Evolutionary conservation across 2,888 invertebrate species (phyloP).

Genomic region (Lydus trimaculatus): DNA sequence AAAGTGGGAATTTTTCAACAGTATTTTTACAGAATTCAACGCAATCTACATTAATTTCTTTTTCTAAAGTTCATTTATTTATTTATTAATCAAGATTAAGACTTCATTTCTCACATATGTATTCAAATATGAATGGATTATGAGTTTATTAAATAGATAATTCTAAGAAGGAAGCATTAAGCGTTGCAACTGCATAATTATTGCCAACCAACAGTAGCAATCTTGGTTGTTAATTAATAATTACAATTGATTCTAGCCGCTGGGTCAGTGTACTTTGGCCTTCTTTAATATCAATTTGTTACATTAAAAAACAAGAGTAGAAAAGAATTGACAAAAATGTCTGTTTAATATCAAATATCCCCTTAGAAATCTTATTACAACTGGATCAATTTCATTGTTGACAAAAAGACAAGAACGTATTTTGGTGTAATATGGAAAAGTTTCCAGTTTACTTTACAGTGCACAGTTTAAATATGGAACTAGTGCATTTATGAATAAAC

Average conservation of each 20-base stretch:
- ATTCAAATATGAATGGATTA: conserved; percentile 21
- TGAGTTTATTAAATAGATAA: conserved; percentile 26
- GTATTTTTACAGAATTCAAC: not conserved
- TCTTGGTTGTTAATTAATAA: conserved; percentile 37
- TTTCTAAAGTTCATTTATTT: not conserved
- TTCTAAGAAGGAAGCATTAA: conserved; percentile 34
- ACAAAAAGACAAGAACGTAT: not conserved
- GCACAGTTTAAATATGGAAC: conserved; percentile 48
- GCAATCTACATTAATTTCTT: not conserved
- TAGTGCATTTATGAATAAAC: conserved; percentile 56
- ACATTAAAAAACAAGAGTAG: not conserved
- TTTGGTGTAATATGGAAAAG: not conserved
- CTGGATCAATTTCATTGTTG: not conserved
- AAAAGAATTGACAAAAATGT: not conserved
- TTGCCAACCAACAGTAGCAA: conserved; percentile 28
- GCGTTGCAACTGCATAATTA: conserved; percentile 33
- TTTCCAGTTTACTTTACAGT: not conserved
- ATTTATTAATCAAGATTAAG: not conserved
- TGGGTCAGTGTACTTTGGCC: conserved; percentile 32
- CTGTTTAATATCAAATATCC: not conserved
- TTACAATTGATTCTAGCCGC: conserved; percentile 35
- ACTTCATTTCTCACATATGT: not conserved
- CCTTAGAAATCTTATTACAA: not conserved
- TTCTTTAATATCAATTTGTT: conserved; percentile 15
- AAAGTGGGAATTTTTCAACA: conserved; percentile 17